Conservation (phyloP, 2,888 invertebrate genomes). For the Troilus luridus region DNA sequence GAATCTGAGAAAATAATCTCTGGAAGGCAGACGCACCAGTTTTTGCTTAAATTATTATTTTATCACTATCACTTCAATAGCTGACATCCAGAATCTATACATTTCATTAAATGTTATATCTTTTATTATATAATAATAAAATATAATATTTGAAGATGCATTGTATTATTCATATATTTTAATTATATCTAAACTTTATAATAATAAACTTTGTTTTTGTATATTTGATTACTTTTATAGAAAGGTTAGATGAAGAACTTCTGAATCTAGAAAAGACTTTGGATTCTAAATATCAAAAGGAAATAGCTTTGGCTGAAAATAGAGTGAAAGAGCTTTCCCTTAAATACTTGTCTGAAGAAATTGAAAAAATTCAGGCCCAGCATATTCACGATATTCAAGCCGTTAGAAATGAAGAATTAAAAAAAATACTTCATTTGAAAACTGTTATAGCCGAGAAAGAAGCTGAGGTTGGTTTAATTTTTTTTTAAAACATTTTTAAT, state of each 20-base stretch:
- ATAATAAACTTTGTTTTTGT: neutral
- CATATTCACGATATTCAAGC: conserved; percentile 56
- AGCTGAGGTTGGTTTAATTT: conserved; percentile 57
- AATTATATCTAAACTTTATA: too few relatives aligned
- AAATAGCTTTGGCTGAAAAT: conserved; percentile 61
- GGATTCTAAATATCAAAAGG: conserved; percentile 54
- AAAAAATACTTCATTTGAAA: conserved; percentile 57
- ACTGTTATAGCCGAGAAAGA: conserved; percentile 56
- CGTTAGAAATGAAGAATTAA: conserved; percentile 54
- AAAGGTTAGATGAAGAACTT: conserved; percentile 55
- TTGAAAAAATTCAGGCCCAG: conserved; percentile 62
- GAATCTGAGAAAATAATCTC: too few relatives aligned
- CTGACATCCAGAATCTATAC: too few relatives aligned
- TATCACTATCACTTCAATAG: too few relatives aligned
- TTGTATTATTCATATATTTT: too few relatives aligned
- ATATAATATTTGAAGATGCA: too few relatives aligned
- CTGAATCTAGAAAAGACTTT: conserved; percentile 60
- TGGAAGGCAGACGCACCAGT: too few relatives aligned
- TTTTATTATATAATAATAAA: too few relatives aligned
- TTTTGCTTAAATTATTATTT: too few relatives aligned
- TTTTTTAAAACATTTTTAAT: neutral
- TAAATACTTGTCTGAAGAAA: conserved; percentile 62
- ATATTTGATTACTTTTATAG: neutral
- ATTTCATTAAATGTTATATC: too few relatives aligned
- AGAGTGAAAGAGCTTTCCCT: conserved; percentile 63